These are phyloP conservation scores for Fukomys damarensis DNA, from an alignment of 2,113 vertebrate species.

Conservation along the genomic window DNA sequence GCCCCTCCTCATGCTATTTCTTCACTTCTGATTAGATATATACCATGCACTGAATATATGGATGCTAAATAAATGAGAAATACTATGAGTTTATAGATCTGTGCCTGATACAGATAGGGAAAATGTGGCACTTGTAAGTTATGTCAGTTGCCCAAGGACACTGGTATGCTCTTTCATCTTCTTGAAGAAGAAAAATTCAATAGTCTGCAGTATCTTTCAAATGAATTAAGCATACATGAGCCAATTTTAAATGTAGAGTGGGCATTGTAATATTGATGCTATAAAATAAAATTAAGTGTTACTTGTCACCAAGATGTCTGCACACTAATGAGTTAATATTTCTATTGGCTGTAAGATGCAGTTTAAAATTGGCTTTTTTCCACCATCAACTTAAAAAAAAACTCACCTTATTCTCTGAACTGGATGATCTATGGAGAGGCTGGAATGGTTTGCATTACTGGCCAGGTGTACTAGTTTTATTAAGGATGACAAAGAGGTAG, in stretches of 20 bases:
- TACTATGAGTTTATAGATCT: neutral
- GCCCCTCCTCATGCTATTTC: neutral
- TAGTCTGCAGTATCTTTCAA: slow-evolving; percentile 11
- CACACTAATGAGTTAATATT: neutral
- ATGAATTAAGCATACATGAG: slow-evolving; percentile 24
- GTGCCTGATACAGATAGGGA: neutral
- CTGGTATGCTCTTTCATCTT: neutral
- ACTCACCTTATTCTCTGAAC: neutral
- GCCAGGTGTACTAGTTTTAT: neutral
- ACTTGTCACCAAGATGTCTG: neutral
- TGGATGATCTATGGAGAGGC: neutral
- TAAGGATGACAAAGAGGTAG: neutral
- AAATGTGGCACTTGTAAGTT: neutral
- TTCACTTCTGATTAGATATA: neutral
- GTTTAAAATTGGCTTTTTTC: neutral
- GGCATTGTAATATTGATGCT: slow-evolving; percentile 3
- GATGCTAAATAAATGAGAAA: neutral
- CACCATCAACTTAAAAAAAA: neutral
- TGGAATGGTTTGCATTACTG: neutral
- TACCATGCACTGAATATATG: neutral
- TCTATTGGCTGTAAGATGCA: neutral
- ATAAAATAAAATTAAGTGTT: neutral
- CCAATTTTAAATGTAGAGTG: neutral
- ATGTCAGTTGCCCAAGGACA: neutral
- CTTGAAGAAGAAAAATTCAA: slow-evolving; percentile 42